phyloP scores from a whole-genome alignment of 2,113 vertebrate species.

The Syngnathus scovelli region DNA sequence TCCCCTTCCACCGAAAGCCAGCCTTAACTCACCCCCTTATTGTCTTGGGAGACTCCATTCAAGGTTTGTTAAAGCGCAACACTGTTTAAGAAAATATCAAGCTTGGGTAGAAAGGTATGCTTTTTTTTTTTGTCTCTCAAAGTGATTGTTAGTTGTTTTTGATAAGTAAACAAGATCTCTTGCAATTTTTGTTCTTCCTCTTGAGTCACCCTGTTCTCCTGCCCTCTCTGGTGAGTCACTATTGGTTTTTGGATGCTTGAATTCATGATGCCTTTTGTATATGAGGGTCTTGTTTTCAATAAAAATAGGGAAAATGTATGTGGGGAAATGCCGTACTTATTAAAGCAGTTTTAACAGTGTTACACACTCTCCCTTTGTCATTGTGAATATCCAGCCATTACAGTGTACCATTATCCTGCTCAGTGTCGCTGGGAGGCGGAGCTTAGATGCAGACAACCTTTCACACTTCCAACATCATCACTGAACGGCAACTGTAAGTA shows the following conservation, averaged over 20 bases:
- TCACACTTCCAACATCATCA: not conserved
- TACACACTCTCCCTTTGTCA: not conserved
- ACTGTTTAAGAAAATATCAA: not conserved
- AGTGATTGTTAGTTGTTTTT: slow-evolving; percentile 7
- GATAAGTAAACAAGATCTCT: slow-evolving; percentile 12
- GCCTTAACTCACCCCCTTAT: slow-evolving; percentile 66
- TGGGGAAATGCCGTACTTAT: slow-evolving; percentile 33
- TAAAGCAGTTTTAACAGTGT: slow-evolving; percentile 45
- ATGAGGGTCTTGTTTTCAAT: slow-evolving; percentile 57
- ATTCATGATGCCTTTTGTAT: slow-evolving; percentile 47
- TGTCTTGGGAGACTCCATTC: not conserved
- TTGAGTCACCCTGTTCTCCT: not conserved
- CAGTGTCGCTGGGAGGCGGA: not conserved
- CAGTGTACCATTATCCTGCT: not conserved
- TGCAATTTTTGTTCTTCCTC: not conserved
- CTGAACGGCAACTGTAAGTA: not conserved
- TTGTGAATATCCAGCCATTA: not conserved
- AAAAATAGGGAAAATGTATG: slow-evolving; percentile 43
- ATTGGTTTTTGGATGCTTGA: not conserved
- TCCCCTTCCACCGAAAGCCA: slow-evolving; percentile 84
- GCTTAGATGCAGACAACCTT: not conserved
- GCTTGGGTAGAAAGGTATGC: not conserved
- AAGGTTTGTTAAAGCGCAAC: not conserved
- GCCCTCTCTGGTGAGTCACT: not conserved
- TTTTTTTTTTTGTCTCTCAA: not conserved